These are phyloP conservation scores for Carduelis carduelis DNA, from an alignment of 2,797 vertebrate species.

Conservation along the genomic window DNA sequence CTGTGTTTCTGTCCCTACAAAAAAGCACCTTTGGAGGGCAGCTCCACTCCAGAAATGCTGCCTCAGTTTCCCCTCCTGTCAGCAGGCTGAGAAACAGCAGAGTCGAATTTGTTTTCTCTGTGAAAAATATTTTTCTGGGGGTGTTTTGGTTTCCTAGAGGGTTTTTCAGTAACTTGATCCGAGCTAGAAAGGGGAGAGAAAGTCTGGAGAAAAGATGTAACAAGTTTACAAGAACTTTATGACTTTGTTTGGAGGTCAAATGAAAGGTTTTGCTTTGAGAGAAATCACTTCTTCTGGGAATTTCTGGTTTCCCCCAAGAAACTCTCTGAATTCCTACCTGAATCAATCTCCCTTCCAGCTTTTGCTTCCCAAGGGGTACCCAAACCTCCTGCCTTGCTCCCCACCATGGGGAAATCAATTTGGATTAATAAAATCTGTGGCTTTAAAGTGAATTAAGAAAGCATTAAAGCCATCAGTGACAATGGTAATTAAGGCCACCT, in stretches of 20 bases:
- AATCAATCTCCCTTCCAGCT: not conserved
- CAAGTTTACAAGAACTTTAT: fast-evolving
- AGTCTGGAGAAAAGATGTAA: not conserved
- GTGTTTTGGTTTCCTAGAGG: not conserved
- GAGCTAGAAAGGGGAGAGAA: not conserved
- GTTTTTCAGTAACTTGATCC: not conserved
- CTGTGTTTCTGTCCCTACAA: not conserved
- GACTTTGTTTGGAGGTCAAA: not conserved
- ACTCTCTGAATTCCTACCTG: not conserved
- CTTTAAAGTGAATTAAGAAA: not conserved
- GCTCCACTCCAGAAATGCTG: not conserved
- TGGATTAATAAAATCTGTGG: not conserved
- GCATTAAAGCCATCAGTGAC: not conserved
- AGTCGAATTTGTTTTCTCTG: not conserved
- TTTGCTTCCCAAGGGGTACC: fast-evolving
- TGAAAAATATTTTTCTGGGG: not conserved
- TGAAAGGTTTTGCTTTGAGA: not conserved
- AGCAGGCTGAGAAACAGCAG: not conserved
- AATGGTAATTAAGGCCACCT: not conserved
- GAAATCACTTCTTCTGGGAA: not conserved
- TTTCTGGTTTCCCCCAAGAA: not conserved
- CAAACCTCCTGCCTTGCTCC: not conserved
- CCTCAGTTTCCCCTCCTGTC: not conserved
- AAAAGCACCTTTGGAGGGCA: not conserved
- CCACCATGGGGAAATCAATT: not conserved